A percentile compares a stretch with the other conserved stretches of the same genome.
These are phyloP conservation scores for Elephantulus edwardii DNA, from an alignment of 2,113 vertebrate species.

Conservation along the genomic window DNA sequence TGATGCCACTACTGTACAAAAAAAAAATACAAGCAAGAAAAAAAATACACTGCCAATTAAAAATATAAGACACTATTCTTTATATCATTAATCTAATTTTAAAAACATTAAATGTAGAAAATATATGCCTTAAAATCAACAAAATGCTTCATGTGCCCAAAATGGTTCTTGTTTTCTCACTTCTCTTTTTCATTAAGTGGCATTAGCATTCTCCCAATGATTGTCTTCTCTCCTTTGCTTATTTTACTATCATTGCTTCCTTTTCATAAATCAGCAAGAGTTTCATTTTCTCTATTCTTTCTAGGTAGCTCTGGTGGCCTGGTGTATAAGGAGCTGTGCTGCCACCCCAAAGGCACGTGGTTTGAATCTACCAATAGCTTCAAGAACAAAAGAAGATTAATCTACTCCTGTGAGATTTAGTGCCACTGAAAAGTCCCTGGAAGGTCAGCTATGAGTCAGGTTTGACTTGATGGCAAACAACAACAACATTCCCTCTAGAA, in stretches of 20 bases:
- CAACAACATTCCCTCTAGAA: too few species aligned
- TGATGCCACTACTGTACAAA: neutral
- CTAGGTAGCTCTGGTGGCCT: too few species aligned
- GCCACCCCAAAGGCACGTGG: too few species aligned
- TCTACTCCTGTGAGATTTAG: too few species aligned
- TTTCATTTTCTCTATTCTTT: neutral
- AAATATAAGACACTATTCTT: neutral
- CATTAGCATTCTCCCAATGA: neutral
- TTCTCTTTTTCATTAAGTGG: neutral
- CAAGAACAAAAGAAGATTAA: too few species aligned
- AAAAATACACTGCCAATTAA: neutral
- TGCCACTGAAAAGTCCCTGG: too few species aligned
- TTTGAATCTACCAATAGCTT: too few species aligned
- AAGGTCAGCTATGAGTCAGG: too few species aligned
- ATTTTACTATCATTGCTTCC: too few species aligned
- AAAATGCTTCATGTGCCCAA: neutral
- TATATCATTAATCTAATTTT: neutral
- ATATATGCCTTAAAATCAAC: neutral
- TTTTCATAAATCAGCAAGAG: neutral
- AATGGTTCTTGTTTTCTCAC: neutral
- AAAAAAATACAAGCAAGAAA: neutral
- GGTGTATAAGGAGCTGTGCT: too few species aligned
- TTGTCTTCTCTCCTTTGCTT: neutral
- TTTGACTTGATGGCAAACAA: too few species aligned
- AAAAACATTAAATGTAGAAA: conserved; percentile 8